Evolutionary conservation across 2,888 invertebrate species (phyloP).

Genomic region (Digitonthophagus gazella): DNA sequence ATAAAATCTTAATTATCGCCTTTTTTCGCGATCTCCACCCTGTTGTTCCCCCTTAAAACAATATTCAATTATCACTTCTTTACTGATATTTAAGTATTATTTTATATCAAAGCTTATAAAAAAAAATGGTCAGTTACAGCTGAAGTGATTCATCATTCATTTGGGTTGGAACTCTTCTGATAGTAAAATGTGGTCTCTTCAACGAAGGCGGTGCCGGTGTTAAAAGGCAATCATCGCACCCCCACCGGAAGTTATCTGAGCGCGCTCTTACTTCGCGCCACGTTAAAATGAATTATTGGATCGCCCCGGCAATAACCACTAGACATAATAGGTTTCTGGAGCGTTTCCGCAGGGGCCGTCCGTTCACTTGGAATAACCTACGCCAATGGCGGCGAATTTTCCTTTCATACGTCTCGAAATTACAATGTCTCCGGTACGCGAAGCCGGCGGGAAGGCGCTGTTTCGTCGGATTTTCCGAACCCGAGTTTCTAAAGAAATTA

Average conservation of each 20-base stretch:
- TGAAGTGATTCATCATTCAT: no score
- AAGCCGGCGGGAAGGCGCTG: background rate
- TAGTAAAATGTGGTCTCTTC: constrained; percentile 9
- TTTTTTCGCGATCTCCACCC: no score
- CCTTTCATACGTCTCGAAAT: constrained; percentile 11
- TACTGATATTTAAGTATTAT: no score
- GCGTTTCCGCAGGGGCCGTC: background rate
- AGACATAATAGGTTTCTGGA: constrained; percentile 11
- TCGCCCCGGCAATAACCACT: constrained; percentile 7
- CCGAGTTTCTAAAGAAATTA: background rate
- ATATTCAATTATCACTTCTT: no score
- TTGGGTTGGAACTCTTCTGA: no score
- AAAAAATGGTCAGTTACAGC: no score
- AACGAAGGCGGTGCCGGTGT: constrained; percentile 12
- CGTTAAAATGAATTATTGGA: constrained; percentile 22
- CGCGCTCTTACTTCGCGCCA: constrained; percentile 4
- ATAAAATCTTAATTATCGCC: no score
- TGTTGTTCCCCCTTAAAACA: no score
- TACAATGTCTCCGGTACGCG: background rate
- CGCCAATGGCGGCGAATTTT: background rate
- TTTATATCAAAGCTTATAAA: no score
- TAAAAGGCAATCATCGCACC: constrained; percentile 20
- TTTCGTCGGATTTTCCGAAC: background rate
- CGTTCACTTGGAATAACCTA: constrained; percentile 5
- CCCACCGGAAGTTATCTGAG: constrained; percentile 12